Conservation (phyloP, 1,140 invertebrate genomes). For the Drosophila sp. region DNA sequence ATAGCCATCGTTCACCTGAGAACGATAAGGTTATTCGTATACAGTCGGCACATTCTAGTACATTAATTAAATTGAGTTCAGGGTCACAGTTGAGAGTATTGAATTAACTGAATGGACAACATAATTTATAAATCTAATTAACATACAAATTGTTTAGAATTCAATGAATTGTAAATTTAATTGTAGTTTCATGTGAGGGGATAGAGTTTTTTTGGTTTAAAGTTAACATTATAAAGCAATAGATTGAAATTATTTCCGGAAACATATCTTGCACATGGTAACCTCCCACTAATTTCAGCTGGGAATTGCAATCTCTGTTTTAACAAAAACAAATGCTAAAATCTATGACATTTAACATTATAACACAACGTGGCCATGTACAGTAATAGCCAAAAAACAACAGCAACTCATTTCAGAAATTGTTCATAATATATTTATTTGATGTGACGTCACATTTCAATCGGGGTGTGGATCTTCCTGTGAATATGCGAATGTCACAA, state of each 20-base stretch:
- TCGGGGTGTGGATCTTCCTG: conserved; percentile 16
- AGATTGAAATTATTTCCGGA: too few species aligned
- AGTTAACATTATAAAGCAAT: neutral
- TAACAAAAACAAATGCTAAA: neutral
- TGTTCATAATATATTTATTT: conserved; percentile 22
- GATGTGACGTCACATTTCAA: conserved; percentile 20
- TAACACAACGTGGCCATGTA: conserved; percentile 1
- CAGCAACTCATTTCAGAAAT: neutral
- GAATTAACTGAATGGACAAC: neutral
- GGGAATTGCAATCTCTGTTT: conserved; percentile 12
- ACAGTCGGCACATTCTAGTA: conserved; percentile 10
- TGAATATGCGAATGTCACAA: conserved; percentile 33
- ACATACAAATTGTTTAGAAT: conserved; percentile 6
- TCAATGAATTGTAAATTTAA: neutral
- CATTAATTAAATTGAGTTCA: conserved; percentile 62
- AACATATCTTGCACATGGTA: too few species aligned
- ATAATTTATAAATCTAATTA: conserved; percentile 4
- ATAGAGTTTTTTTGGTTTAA: neutral
- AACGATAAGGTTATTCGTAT: conserved; percentile 41
- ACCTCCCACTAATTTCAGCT: neutral
- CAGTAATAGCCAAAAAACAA: conserved; percentile 10
- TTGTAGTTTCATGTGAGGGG: neutral
- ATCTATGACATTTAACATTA: neutral
- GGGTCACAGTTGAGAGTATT: conserved; percentile 33
- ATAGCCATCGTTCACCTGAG: conserved; percentile 29